These are phyloP conservation scores for Leptinotarsa juncta DNA, from an alignment of 2,888 invertebrate species.

Conservation along the genomic window DNA sequence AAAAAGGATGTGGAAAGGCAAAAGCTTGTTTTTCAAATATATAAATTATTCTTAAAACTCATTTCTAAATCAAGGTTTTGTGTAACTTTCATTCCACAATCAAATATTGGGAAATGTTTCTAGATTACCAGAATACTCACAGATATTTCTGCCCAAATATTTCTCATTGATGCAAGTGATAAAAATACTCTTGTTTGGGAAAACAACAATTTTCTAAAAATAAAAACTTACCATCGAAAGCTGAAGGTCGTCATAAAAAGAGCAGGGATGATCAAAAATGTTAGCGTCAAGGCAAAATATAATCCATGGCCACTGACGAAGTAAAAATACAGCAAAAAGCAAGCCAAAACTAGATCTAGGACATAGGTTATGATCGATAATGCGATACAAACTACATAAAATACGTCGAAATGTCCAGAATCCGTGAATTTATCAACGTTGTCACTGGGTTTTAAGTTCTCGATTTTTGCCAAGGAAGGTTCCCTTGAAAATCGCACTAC, in stretches of 20 bases:
- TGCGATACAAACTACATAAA: slow-evolving; percentile 64
- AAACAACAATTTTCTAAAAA: slow-evolving; percentile 6
- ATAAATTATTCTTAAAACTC: too few species aligned
- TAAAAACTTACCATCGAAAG: slow-evolving; percentile 66
- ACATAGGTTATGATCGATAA: slow-evolving; percentile 66
- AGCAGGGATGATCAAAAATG: slow-evolving; percentile 67
- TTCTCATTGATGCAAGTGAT: background rate
- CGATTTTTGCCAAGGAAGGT: slow-evolving; percentile 63
- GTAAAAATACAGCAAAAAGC: slow-evolving; percentile 65
- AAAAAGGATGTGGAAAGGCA: too few species aligned
- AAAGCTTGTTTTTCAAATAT: too few species aligned
- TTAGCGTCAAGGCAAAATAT: slow-evolving; percentile 68
- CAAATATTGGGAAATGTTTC: too few species aligned
- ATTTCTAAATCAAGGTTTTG: too few species aligned
- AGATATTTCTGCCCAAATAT: too few species aligned
- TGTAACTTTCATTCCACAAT: too few species aligned
- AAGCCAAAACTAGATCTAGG: slow-evolving; percentile 63
- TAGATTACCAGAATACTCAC: too few species aligned
- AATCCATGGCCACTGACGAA: slow-evolving; percentile 61
- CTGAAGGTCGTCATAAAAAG: slow-evolving; percentile 68
- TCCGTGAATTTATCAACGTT: slow-evolving; percentile 61
- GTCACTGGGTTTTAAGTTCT: slow-evolving; percentile 59
- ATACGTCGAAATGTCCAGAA: slow-evolving; percentile 59
- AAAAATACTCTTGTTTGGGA: slow-evolving; percentile 1
- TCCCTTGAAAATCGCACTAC: slow-evolving; percentile 66